Evolutionary conservation across 1,140 invertebrate species (phyloP).

Genomic region (Micrasema minimum): DNA sequence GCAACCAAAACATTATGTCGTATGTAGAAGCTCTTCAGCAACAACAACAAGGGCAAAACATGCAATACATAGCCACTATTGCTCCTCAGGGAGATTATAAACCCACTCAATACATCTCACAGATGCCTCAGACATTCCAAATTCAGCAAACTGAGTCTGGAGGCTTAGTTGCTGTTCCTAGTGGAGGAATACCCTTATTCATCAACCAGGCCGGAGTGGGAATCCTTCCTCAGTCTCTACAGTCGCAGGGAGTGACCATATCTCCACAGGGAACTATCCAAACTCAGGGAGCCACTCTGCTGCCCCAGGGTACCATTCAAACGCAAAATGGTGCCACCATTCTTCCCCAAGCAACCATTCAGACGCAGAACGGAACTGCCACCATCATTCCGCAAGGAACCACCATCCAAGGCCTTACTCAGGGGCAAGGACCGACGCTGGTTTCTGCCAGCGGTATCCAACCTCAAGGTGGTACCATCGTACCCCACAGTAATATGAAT

Average conservation of each 20-base stretch:
- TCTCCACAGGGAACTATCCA: constrained; percentile 62
- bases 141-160: constrained; percentile 72
- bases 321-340: constrained; percentile 64
- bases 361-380: constrained; percentile 63
- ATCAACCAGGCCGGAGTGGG: constrained; percentile 66
- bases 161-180: constrained; percentile 69
- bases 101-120: constrained; percentile 69
- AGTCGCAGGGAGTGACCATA: constrained; percentile 68
- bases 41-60: constrained; percentile 73
- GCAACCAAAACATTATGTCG: constrained; percentile 74
- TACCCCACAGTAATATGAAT: constrained; percentile 63
- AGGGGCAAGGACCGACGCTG: constrained; percentile 62
- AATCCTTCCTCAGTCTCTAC: constrained; percentile 63
- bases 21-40: constrained; percentile 76
- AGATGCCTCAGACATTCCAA: constrained; percentile 71
- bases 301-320: constrained; percentile 60
- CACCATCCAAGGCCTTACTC: constrained; percentile 62
- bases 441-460: constrained; percentile 62
- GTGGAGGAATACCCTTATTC: constrained; percentile 71
- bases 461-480: constrained; percentile 61
- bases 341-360: constrained; percentile 62
- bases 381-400: constrained; percentile 65
- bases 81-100: constrained; percentile 69
- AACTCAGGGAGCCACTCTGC: constrained; percentile 66
- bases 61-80: constrained; percentile 78